Evolutionary conservation across 2,113 vertebrate species (phyloP).

Genomic region (Lophotis ruficrista): DNA sequence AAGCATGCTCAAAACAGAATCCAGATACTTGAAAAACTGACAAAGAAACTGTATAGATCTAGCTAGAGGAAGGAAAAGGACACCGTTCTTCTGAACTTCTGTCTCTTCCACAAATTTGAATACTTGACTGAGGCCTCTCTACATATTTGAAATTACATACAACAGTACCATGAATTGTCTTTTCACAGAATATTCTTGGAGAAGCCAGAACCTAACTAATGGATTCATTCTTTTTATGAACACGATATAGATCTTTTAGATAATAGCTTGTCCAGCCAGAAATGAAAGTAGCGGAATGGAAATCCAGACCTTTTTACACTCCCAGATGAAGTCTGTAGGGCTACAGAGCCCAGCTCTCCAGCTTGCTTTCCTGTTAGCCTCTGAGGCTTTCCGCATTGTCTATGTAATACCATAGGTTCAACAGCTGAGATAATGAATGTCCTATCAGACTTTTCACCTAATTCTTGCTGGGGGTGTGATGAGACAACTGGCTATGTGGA

Average conservation of each 20-base stretch:
- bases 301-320: neutral
- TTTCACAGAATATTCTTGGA: neutral
- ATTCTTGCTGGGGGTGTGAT: neutral
- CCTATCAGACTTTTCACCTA: neutral
- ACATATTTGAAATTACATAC: neutral
- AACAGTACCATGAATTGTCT: neutral
- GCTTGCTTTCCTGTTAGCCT: neutral
- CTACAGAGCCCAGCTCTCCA: neutral
- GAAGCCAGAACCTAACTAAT: neutral
- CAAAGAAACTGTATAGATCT: neutral
- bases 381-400: neutral
- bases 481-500: neutral
- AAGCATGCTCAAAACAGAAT: neutral
- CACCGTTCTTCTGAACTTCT: neutral
- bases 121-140: neutral
- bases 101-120: neutral
- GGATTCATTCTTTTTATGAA: neutral
- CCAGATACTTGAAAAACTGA: neutral
- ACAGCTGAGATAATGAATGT: neutral
- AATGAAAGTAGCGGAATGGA: neutral
- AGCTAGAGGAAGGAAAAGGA: neutral
- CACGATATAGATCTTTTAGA: neutral
- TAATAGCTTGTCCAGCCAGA: neutral
- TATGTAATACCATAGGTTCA: neutral
- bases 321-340: neutral